Evolutionary conservation across 2,888 invertebrate genomes (phyloP).

Genomic region (Drosophila koepferae): DNA sequence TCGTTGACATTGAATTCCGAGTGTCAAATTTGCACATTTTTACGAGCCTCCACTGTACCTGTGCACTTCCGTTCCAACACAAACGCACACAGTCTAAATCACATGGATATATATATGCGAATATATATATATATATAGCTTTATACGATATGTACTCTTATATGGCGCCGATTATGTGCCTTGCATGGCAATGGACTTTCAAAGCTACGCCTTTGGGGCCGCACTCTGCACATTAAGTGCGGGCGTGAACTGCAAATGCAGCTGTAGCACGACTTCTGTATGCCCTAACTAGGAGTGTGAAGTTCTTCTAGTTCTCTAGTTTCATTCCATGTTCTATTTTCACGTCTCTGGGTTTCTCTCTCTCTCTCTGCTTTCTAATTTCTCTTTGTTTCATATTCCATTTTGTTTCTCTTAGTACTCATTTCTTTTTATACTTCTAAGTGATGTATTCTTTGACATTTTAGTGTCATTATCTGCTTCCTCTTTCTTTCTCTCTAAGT

Average conservation of each 20-base stretch:
- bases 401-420: no score
- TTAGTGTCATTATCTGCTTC: no score
- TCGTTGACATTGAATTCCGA: conserved; percentile 71
- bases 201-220: conserved; percentile 36
- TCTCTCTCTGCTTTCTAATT: no score
- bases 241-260: background rate
- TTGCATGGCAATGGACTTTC: conserved; percentile 64
- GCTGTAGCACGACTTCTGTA: background rate
- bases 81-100: conserved; percentile 4
- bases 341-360: no score
- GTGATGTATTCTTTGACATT: no score
- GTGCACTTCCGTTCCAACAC: conserved; percentile 57
- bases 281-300: conserved; percentile 18
- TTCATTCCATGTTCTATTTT: no score
- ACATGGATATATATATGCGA: background rate
- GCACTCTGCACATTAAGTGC: conserved; percentile 47
- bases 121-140: background rate
- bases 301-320: no score
- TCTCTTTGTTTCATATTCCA: no score
- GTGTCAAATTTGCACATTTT: conserved; percentile 61
- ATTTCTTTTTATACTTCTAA: no score
- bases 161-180: conserved; percentile 39
- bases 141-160: conserved; percentile 11
- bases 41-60: conserved; percentile 70
- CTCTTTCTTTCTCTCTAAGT: no score